Evolutionary conservation across 2,797 vertebrate species (phyloP).

Genomic region (Artibeus lituratus): DNA sequence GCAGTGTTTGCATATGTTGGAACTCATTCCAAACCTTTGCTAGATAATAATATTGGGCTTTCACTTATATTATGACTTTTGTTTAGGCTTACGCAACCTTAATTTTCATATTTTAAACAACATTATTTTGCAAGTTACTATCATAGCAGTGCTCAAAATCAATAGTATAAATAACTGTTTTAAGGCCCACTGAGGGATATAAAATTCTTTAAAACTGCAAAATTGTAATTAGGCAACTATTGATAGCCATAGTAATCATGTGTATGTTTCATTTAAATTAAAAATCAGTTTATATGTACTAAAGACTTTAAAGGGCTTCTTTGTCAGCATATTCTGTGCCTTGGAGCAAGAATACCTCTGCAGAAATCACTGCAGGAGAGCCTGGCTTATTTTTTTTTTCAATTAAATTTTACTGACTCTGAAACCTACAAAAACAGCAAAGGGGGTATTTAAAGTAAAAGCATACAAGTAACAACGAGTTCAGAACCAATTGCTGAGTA

Average conservation of each 20-base stretch:
- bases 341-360: background rate
- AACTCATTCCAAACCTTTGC: background rate
- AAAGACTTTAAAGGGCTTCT: constrained; percentile 4
- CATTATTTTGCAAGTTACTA: constrained; percentile 35
- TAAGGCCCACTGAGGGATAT: constrained; percentile 23
- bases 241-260: background rate
- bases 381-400: background rate
- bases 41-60: background rate
- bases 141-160: constrained; percentile 8
- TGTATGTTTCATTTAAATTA: constrained; percentile 40
- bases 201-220: background rate
- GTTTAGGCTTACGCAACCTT: background rate
- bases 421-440: background rate
- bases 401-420: background rate
- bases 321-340: background rate
- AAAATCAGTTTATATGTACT: constrained; percentile 12
- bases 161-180: background rate
- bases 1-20: background rate
- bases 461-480: background rate
- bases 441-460: background rate
- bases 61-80: background rate
- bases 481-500: constrained; percentile 4
- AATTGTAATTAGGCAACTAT: constrained; percentile 21
- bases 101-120: constrained; percentile 5
- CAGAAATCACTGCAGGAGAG: background rate